Percentiles rank a stretch among this genome's conserved stretches.
Evolutionary conservation across 2,797 vertebrate genomes (phyloP).

Genomic region (Acropternis orthonyx): DNA sequence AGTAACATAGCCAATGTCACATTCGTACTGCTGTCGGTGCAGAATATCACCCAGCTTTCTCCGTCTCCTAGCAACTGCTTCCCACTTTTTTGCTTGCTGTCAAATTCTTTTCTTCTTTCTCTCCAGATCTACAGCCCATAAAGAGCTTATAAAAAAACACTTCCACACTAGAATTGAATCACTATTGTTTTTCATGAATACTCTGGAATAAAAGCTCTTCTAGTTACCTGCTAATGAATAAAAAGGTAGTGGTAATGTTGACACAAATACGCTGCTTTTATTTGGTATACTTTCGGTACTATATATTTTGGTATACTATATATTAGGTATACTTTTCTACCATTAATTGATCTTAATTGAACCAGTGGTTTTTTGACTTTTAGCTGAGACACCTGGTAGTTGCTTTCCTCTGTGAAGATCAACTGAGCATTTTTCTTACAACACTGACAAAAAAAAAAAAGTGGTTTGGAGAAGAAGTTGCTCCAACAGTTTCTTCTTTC

Average conservation of each 20-base stretch:
- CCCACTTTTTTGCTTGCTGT: conserved; percentile 30
- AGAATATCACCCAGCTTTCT: conserved; percentile 5
- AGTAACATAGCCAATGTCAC: background rate
- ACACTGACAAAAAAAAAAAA: background rate
- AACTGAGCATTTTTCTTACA: background rate
- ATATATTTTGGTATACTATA: too few species aligned
- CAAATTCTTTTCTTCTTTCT: conserved; percentile 31
- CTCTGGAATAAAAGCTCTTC: background rate
- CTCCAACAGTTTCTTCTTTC: background rate
- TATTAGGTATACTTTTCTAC: background rate
- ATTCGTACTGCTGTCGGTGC: background rate
- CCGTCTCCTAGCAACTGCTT: conserved; percentile 49
- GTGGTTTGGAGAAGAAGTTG: background rate
- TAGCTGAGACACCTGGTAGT: background rate
- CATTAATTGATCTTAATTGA: background rate
- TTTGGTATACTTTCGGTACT: too few species aligned
- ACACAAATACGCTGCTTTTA: background rate
- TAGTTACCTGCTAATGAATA: background rate
- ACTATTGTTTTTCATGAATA: background rate
- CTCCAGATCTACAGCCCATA: background rate
- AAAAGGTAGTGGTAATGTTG: background rate
- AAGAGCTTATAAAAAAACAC: conserved; percentile 3
- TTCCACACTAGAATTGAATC: background rate
- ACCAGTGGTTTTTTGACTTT: background rate
- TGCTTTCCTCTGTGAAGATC: background rate